Conservation (phyloP, 2,888 invertebrate species). For the Pollenia labialis region DNA sequence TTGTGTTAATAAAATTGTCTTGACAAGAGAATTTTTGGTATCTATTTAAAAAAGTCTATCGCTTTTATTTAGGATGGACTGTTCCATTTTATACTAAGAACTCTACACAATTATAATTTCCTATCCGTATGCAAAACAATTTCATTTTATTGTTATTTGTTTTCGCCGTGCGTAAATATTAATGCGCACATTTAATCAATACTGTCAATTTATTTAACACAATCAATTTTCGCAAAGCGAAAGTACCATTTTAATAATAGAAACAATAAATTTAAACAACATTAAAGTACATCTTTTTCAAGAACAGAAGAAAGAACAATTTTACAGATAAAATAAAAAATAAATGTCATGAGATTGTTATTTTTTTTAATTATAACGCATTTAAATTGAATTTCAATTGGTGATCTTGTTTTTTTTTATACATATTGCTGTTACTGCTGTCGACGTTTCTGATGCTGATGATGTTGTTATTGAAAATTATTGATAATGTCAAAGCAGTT, state of each 20-base stretch:
- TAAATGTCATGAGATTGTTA: conserved; percentile 47
- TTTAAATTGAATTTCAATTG: conserved; percentile 60
- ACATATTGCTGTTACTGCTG: conserved; percentile 13
- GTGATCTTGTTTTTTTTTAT: conserved; percentile 12
- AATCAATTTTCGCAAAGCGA: conserved; percentile 12
- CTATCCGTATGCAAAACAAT: conserved; percentile 10
- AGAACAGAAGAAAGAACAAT: conserved; percentile 33
- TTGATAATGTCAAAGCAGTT: conserved; percentile 68
- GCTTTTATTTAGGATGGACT: no score
- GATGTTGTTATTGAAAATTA: conserved; percentile 69
- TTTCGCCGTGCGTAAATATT: conserved; percentile 38
- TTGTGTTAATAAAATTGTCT: no score
- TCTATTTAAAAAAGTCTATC: no score
- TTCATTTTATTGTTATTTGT: neutral
- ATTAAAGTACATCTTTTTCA: conserved; percentile 1
- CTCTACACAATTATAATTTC: neutral
- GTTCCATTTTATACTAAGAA: no score
- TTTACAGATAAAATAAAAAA: conserved; percentile 18
- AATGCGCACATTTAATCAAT: conserved; percentile 10
- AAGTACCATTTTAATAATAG: conserved; percentile 22
- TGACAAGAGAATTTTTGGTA: no score
- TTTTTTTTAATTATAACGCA: conserved; percentile 54
- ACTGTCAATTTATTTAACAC: conserved; percentile 53
- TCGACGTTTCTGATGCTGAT: conserved; percentile 53
- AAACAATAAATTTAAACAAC: neutral